These are phyloP conservation scores for Ahaetulla prasina DNA, from an alignment of 2,113 vertebrate genomes.

Conservation along the genomic window DNA sequence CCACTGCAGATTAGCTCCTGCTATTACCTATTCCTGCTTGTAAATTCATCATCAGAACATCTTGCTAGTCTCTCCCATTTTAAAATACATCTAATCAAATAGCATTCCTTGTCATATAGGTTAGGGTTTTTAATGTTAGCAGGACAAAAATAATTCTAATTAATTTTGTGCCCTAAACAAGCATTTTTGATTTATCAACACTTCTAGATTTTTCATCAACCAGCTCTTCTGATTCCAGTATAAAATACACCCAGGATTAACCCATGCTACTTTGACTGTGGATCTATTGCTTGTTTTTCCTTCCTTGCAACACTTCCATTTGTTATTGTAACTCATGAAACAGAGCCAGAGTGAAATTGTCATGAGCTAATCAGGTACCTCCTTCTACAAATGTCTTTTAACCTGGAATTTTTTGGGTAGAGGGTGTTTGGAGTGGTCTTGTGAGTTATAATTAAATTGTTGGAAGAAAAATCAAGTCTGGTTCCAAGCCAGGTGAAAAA, in stretches of 20 bases:
- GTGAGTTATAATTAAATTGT: neutral
- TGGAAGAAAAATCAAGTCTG: no score
- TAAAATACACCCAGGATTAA: neutral
- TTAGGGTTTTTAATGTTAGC: neutral
- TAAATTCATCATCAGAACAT: neutral
- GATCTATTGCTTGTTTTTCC: neutral
- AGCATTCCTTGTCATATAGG: neutral
- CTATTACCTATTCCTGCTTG: neutral
- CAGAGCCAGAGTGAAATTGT: neutral
- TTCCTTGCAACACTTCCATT: neutral
- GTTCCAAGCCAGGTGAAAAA: no score
- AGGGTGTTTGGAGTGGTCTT: neutral
- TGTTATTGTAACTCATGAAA: neutral
- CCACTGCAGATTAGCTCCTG: neutral
- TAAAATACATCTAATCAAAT: neutral
- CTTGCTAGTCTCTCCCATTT: neutral
- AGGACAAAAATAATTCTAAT: neutral
- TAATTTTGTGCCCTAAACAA: neutral
- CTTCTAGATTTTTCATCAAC: neutral
- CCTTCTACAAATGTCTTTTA: neutral
- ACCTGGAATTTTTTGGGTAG: neutral
- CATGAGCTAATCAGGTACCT: neutral
- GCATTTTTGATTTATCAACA: neutral
- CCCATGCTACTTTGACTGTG: neutral
- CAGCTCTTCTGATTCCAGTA: neutral